These are phyloP conservation scores for Drosophila carrolli DNA, from an alignment of 1,140 invertebrate species.

Conservation along the genomic window DNA sequence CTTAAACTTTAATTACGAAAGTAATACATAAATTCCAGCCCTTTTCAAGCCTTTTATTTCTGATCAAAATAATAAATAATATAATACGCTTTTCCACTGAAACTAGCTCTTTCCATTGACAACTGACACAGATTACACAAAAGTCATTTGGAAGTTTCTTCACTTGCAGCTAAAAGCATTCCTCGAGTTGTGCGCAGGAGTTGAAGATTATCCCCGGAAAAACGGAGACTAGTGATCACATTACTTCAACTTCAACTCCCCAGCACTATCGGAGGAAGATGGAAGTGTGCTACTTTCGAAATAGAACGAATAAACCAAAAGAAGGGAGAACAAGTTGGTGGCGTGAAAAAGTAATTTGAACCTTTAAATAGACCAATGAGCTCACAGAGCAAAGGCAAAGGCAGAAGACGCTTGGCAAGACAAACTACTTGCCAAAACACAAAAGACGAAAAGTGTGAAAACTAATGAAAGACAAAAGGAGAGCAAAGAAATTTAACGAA, in stretches of 20 bases:
- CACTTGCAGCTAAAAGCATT: slow-evolving; percentile 35
- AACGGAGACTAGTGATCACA: slow-evolving; percentile 45
- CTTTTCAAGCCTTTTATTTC: too few species aligned
- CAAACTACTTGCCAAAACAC: slow-evolving; percentile 61
- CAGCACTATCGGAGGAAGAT: slow-evolving; percentile 10
- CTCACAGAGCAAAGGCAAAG: slow-evolving; percentile 25
- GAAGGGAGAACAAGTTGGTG: slow-evolving; percentile 43
- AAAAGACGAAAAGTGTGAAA: slow-evolving; percentile 71
- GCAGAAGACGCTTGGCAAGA: slow-evolving; percentile 23
- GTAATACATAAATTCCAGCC: too few species aligned
- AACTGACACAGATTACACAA: slow-evolving; percentile 11
- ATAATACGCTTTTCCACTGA: not conserved
- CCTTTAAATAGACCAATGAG: slow-evolving; percentile 73
- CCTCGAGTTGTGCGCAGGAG: not conserved
- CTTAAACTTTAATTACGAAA: too few species aligned
- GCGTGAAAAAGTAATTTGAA: slow-evolving; percentile 77
- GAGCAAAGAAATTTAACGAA: slow-evolving; percentile 46
- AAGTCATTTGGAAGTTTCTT: slow-evolving; percentile 36
- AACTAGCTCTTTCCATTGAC: not conserved
- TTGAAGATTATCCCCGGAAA: slow-evolving; percentile 26
- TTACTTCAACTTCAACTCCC: slow-evolving; percentile 40
- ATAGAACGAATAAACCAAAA: slow-evolving; percentile 11
- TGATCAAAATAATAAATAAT: too few species aligned
- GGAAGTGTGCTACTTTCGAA: slow-evolving; percentile 43
- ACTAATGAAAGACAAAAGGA: slow-evolving; percentile 64